Conservation (phyloP, 2,888 invertebrate species). For the Mesodorylaimus sp. region DNA sequence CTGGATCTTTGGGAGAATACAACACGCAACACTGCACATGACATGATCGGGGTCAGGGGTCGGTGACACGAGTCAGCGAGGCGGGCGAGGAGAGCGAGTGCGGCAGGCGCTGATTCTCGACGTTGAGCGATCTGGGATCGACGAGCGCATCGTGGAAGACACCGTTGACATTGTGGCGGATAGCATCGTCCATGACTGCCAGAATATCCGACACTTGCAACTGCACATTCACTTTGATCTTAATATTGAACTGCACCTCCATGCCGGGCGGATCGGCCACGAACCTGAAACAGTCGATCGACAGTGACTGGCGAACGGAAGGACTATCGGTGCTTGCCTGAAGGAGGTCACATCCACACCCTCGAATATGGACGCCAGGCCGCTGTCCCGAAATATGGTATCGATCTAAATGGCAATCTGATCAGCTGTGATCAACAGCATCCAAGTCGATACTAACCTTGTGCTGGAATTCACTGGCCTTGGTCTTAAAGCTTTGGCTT, state of each 20-base stretch:
- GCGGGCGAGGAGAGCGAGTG: no score
- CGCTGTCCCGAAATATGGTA: neutral
- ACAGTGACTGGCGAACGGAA: no score
- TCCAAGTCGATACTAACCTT: neutral
- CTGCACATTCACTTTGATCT: constrained; percentile 2
- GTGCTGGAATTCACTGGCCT: no score
- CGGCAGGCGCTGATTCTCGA: neutral
- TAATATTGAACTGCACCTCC: constrained; percentile 4
- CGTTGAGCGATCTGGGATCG: neutral
- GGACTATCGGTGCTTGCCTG: no score
- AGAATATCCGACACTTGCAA: neutral
- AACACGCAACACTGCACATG: no score
- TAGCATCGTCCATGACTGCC: neutral
- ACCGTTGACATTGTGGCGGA: neutral
- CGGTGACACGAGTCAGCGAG: no score
- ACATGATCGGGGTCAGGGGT: no score
- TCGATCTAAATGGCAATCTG: neutral
- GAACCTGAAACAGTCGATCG: constrained; percentile 1
- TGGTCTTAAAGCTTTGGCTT: neutral
- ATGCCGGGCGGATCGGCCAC: neutral
- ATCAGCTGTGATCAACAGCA: neutral
- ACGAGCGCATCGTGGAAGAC: neutral
- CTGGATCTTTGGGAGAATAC: no score
- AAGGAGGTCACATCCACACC: neutral
- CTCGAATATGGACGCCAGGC: neutral